These are phyloP conservation scores for Stenodema calcarata DNA, from an alignment of 2,888 invertebrate species.

Conservation along the genomic window DNA sequence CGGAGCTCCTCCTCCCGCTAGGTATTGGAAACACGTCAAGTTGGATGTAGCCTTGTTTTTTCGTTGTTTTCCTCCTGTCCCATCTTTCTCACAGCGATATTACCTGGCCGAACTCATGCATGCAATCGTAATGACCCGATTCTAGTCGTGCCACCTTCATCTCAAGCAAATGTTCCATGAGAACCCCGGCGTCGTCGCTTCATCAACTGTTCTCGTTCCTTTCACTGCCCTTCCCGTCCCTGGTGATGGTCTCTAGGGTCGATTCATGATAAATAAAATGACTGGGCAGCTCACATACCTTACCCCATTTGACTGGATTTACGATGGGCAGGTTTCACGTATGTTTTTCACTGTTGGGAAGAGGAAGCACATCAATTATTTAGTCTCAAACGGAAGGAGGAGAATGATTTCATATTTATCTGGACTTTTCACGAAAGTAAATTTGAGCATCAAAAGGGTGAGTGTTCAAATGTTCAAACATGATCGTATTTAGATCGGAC, in stretches of 20 bases:
- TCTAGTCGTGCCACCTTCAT: neutral
- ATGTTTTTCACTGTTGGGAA: too few species aligned
- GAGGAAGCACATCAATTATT: too few species aligned
- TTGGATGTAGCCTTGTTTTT: slow-evolving; percentile 16
- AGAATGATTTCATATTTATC: too few species aligned
- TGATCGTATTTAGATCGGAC: too few species aligned
- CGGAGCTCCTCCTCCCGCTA: slow-evolving; percentile 8
- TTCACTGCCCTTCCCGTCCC: neutral
- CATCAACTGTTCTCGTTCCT: neutral
- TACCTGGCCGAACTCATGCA: slow-evolving; percentile 14
- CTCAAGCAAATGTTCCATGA: slow-evolving; percentile 16
- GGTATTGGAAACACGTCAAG: slow-evolving; percentile 39
- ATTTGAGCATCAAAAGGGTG: too few species aligned
- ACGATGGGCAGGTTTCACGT: too few species aligned
- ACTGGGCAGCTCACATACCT: too few species aligned
- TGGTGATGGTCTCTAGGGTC: neutral
- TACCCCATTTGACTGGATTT: too few species aligned
- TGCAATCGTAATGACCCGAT: slow-evolving; percentile 26
- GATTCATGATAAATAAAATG: too few species aligned
- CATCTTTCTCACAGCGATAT: neutral
- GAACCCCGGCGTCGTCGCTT: neutral
- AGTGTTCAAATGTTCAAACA: too few species aligned
- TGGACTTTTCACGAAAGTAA: too few species aligned
- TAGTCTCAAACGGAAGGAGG: too few species aligned
- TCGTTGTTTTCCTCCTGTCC: neutral